phyloP scores from a whole-genome alignment of 64 coral and sea anemone species.

The Astreopora myriophthalma region DNA sequence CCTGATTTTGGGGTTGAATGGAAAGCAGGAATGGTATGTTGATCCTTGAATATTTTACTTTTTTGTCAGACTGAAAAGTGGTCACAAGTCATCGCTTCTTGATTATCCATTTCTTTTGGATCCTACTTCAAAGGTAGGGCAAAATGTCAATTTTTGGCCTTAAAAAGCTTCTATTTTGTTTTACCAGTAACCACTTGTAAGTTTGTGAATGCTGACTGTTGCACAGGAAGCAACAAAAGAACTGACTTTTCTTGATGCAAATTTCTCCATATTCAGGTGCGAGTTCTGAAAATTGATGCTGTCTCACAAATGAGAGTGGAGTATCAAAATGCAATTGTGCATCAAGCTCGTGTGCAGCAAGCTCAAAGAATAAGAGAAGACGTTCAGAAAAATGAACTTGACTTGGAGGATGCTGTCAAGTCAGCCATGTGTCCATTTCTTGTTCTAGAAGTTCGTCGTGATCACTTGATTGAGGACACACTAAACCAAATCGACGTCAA shows the following conservation, averaged over 20 bases:
- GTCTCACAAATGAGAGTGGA: conserved; percentile 95
- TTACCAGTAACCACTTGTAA: too few species aligned
- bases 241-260: too few species aligned
- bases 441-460: conserved; percentile 86
- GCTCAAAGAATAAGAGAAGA: conserved; percentile 90
- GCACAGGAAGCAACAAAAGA: too few species aligned
- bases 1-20: not conserved
- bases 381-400: conserved; percentile 51
- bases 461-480: conserved; percentile 89
- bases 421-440: conserved; percentile 97
- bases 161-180: too few species aligned
- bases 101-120: conserved; percentile 93
- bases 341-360: conserved; percentile 96
- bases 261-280: conserved; percentile 58
- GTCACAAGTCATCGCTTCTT: conserved; percentile 51
- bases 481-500: conserved; percentile 83
- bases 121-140: conserved; percentile 92
- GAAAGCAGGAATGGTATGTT: not conserved
- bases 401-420: conserved; percentile 81
- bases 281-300: conserved; percentile 95
- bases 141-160: not conserved
- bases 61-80: not conserved
- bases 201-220: too few species aligned
- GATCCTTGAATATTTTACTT: not conserved
- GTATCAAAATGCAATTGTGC: conserved; percentile 97